Evolutionary conservation across 2,113 vertebrate species (phyloP).

Genomic region (Serinus canaria): DNA sequence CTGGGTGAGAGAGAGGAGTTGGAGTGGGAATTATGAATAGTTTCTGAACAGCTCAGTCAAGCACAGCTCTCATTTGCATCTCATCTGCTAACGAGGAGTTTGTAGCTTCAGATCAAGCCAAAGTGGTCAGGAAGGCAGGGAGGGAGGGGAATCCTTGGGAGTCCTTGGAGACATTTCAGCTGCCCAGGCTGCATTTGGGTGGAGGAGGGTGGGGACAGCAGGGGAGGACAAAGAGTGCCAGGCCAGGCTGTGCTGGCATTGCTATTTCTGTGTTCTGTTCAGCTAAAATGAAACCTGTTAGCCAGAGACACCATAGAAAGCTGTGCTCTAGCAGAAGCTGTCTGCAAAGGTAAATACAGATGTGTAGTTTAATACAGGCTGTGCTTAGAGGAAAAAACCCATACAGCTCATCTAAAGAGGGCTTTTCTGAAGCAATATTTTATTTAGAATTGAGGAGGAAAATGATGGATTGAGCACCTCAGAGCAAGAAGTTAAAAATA

Average conservation of each 20-base stretch:
- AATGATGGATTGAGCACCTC: not conserved
- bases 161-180: not conserved
- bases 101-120: not conserved
- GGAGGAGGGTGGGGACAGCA: not conserved
- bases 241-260: fast-evolving
- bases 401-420: not conserved
- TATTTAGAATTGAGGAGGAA: conserved; percentile 20
- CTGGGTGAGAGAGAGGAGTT: not conserved
- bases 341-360: not conserved
- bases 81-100: not conserved
- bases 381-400: not conserved
- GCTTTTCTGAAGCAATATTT: not conserved
- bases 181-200: not conserved
- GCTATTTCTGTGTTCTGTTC: not conserved
- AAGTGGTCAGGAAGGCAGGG: not conserved
- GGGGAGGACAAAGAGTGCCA: not conserved
- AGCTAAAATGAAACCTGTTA: not conserved
- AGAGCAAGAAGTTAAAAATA: conserved; percentile 27
- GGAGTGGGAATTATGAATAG: not conserved
- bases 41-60: not conserved
- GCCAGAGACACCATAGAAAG: not conserved
- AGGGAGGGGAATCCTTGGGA: not conserved
- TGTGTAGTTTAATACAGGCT: not conserved
- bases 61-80: not conserved
- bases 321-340: not conserved